Percentiles rank a stretch among this genome's conserved stretches.
Conservation (phyloP, 2,113 vertebrate genomes). For the Mixornis gularis region DNA sequence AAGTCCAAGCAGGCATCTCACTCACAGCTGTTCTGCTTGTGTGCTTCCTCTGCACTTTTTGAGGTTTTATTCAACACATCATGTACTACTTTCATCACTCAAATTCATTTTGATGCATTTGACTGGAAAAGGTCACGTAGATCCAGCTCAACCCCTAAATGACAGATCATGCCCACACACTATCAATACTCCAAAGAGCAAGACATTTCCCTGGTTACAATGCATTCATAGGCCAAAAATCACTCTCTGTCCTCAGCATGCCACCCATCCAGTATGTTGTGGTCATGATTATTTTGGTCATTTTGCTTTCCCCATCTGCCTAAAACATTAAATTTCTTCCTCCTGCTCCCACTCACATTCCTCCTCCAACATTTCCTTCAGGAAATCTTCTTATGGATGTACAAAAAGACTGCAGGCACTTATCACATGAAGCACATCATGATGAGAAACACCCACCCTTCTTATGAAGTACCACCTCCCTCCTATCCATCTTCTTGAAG, state of each 20-base stretch:
- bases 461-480: conserved; percentile 33
- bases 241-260: not conserved
- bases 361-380: conserved; percentile 30
- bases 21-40: not conserved
- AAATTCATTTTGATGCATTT: conserved; percentile 3
- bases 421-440: conserved; percentile 30
- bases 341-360: conserved; percentile 21
- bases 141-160: conserved; percentile 26
- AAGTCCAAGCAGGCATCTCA: not conserved
- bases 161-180: conserved; percentile 40
- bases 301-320: conserved; percentile 15
- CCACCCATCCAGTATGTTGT: not conserved
- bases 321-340: conserved; percentile 23
- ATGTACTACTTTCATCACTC: not conserved
- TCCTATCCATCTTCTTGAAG: conserved; percentile 29
- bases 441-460: conserved; percentile 48
- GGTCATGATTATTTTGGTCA: conserved; percentile 10
- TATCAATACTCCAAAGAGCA: conserved; percentile 16
- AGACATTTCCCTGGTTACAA: conserved; percentile 31
- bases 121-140: conserved; percentile 40
- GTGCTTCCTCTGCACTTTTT: not conserved
- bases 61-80: not conserved
- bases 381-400: not conserved
- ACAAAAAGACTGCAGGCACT: conserved; percentile 14
- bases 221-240: conserved; percentile 4